Percentiles rank a stretch among this genome's conserved stretches.
phyloP scores from a whole-genome alignment of 2,888 invertebrate species.

The Neria commutata region DNA sequence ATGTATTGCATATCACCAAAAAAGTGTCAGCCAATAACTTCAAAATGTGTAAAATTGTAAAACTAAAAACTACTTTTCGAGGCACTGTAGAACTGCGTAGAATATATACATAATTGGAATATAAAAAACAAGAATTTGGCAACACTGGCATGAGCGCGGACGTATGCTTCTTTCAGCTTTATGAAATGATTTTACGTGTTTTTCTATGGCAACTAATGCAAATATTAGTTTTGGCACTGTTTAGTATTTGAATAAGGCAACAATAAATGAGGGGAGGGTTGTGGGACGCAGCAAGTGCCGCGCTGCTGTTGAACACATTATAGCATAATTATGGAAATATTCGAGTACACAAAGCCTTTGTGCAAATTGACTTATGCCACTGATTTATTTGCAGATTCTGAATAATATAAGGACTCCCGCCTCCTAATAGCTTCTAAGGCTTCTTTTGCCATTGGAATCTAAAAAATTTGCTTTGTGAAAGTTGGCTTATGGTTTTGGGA shows the following conservation, averaged over 20 bases:
- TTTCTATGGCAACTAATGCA: constrained; percentile 51
- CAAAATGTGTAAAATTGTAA: too few relatives aligned
- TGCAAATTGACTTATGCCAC: constrained; percentile 30
- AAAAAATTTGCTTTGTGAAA: too few relatives aligned
- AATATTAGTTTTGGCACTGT: constrained; percentile 38
- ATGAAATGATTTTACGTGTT: constrained; percentile 46
- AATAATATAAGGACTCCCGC: too few relatives aligned
- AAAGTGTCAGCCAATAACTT: too few relatives aligned
- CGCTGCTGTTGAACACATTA: constrained; percentile 44
- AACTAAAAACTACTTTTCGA: too few relatives aligned
- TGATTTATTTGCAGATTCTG: too few relatives aligned
- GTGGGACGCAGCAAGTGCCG: neutral
- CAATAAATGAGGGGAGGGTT: neutral
- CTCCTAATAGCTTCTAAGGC: too few relatives aligned
- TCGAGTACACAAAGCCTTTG: constrained; percentile 37
- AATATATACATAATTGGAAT: too few relatives aligned
- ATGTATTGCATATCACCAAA: too few relatives aligned
- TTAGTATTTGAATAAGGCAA: neutral
- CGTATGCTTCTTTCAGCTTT: constrained; percentile 23
- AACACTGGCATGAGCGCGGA: constrained; percentile 24
- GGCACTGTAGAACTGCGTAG: too few relatives aligned
- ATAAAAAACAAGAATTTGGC: neutral
- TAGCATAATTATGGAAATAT: constrained; percentile 52
- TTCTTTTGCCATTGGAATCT: too few relatives aligned
- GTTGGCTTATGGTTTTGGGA: too few relatives aligned